Evolutionary conservation across 2,797 vertebrate species (phyloP), one percentile per base, ranked within the genome.

Genomic region (Dendrocincla tyrannina): DNA sequence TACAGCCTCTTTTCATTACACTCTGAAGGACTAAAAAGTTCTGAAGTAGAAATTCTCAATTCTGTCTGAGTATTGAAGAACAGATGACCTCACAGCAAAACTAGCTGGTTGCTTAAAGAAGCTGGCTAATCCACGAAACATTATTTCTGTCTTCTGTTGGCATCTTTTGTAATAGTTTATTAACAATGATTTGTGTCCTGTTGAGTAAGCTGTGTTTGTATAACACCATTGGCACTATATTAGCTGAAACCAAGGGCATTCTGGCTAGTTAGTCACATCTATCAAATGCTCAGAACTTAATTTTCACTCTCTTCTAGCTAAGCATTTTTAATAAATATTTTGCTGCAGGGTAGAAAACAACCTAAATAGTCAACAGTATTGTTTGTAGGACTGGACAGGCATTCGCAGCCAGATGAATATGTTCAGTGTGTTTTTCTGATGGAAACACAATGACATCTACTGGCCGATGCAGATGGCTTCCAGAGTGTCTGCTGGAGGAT

Each of bases 381-480:
- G 93, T 95, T 85, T 94, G 88, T 78, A 89, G 60, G 89, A 74
- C 77, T 32, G 69, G 86, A 79, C 72, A 79, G 7, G 91, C 67
- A 35, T 67, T 91, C 93, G 74, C 94, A 96, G 96, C 96, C 96
- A 94, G 91, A 96, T 33, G 93, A 91, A 49, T 93, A 90, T 7
- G 60, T 70, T 68, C 49, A 64, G 86, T 76, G 67, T 63, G 49
- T 50, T 80, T 24, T 47, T 72, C 83, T 0, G 2, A 39, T 94
- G 92, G 96, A 88, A 91, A 91, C 93, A 97, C 87, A 97, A 96
- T 95, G 97, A 97, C 97, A 98, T 96, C 97, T 98, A 90, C 97
- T 94, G 97, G 97, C 67, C 75, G 49, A 27, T 6, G 52, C 33
- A 44, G 59, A 66, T 2, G 55, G 72, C 62, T 88, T 58, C 73